Percentiles rank a stretch among this genome's conserved stretches.
These are phyloP conservation scores for Hirtodrosophila confusa DNA, from an alignment of 2,888 invertebrate species.

Conservation along the genomic window DNA sequence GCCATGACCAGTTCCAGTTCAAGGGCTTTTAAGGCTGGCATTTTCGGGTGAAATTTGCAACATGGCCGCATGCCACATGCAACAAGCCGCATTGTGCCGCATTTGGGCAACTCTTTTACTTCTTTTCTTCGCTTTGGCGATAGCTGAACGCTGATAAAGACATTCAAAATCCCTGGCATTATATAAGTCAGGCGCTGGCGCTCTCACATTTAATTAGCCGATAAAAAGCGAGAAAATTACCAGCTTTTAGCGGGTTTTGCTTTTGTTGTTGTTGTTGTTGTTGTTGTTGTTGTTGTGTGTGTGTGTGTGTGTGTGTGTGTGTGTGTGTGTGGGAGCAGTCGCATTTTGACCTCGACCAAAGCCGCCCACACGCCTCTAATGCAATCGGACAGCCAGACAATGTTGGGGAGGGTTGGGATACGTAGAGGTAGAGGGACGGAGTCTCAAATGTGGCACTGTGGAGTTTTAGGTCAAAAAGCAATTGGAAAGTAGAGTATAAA, in stretches of 20 bases:
- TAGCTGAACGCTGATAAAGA: conserved; percentile 48
- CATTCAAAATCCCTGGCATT: conserved; percentile 41
- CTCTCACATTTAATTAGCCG: conserved; percentile 44
- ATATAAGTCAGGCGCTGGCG: conserved; percentile 32
- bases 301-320: not conserved
- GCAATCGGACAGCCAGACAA: conserved; percentile 22
- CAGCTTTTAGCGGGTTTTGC: not conserved
- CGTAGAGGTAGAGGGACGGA: not conserved
- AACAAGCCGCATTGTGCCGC: conserved; percentile 41
- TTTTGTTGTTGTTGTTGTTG: not conserved
- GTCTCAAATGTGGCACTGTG: too few relatives aligned
- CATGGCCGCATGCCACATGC: conserved; percentile 28
- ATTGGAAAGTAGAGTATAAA: too few relatives aligned
- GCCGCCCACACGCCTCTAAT: conserved; percentile 34
- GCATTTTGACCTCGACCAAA: conserved; percentile 37
- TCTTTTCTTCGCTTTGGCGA: conserved; percentile 9
- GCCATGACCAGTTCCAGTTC: conserved; percentile 62
- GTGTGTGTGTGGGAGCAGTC: conserved; percentile 14
- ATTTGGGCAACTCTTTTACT: conserved; percentile 37
- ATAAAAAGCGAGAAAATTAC: conserved; percentile 29
- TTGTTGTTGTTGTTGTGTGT: too few relatives aligned
- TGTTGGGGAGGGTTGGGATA: not conserved
- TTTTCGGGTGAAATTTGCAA: conserved; percentile 56
- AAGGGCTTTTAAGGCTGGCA: conserved; percentile 63
- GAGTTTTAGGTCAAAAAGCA: too few relatives aligned